Evolutionary conservation across 2,888 invertebrate species (phyloP).

Genomic region (Eurytoma adleriae): DNA sequence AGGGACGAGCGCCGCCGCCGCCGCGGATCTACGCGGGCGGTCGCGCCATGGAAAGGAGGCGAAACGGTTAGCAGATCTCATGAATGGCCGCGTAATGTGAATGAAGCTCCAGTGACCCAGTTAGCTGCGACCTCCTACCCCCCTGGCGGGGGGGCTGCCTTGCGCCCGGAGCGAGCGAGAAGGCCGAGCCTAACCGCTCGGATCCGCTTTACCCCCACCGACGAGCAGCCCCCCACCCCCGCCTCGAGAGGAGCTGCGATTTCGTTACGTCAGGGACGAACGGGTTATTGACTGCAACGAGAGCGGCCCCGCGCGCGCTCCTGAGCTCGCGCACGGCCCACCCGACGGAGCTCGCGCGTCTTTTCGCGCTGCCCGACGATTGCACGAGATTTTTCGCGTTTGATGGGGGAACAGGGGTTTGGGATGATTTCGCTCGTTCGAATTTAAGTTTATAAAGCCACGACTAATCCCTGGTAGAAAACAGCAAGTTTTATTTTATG

Average conservation of each 20-base stretch:
- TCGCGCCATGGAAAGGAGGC: slow-evolving; percentile 63
- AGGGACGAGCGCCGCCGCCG: too few relatives aligned
- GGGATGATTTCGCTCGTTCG: too few relatives aligned
- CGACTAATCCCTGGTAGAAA: too few relatives aligned
- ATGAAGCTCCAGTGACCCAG: slow-evolving; percentile 76
- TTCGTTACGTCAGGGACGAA: slow-evolving; percentile 40
- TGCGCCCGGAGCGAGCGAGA: neutral
- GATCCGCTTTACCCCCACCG: neutral
- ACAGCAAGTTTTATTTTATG: too few relatives aligned
- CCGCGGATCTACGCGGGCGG: too few relatives aligned
- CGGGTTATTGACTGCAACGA: slow-evolving; percentile 42
- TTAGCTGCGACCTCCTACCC: slow-evolving; percentile 56
- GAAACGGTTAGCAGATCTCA: slow-evolving; percentile 73
- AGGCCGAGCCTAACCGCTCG: neutral
- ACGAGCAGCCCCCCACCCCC: neutral
- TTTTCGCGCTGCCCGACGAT: too few relatives aligned
- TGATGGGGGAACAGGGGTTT: too few relatives aligned
- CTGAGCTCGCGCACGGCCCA: too few relatives aligned
- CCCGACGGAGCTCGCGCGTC: too few relatives aligned
- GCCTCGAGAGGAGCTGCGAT: slow-evolving; percentile 5
- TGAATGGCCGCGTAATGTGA: slow-evolving; percentile 76
- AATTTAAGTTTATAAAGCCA: too few relatives aligned
- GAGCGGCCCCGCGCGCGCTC: neutral
- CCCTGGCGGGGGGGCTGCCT: neutral
- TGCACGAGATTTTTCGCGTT: too few relatives aligned